Evolutionary conservation across 2,113 vertebrate species (phyloP), one percentile per base, ranked within the genome.

Genomic region (Labrus mixtus): DNA sequence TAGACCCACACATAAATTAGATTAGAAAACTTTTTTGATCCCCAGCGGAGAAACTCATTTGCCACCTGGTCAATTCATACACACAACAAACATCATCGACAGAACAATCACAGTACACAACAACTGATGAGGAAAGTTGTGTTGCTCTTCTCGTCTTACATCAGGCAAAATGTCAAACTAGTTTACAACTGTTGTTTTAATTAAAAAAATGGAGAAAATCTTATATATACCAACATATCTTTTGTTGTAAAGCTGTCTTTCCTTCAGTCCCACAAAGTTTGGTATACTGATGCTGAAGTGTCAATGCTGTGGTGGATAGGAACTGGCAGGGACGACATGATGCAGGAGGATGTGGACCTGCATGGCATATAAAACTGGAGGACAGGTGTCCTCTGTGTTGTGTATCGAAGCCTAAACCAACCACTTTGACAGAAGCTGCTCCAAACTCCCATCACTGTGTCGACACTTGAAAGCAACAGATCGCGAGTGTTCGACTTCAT

Each of bases 391-490:
- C n/a, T 57, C 23, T 58, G 19, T 54, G 70, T 56, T 37, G 57
- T 48, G 64, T 25, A 59, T 22, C 56, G 77, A 80, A 81, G 73
- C 65, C 73, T 55, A 59, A 88, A 73, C 63, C 41, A 79, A 87
- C 57, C 66, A 50, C 74, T 81, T 51, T 82, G 73, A 84, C 78
- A 83, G 46, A 78, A 43, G 54, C 54, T 50, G 76, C 61, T 63
- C 63, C 36, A 53, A 85, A 79, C 60, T 75, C 51, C 54, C 72
- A 75, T 23, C 61, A 22, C 55, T 19, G 61, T 25, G 0, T 19
- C n/a, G 1, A 48, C 69, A 81, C 65, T 83, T 82, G 58, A 84
- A 74, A 76, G 75, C 68, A 69, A 57, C 78, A 73, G 57, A 76
- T 10, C 57, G 43, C 33, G 20, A 67, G 54, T 16, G 57, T 67